A percentile compares a stretch with the other conserved stretches of the same genome.
Evolutionary conservation across 2,113 vertebrate genomes (phyloP).

Genomic region (Coptodon rendalli): DNA sequence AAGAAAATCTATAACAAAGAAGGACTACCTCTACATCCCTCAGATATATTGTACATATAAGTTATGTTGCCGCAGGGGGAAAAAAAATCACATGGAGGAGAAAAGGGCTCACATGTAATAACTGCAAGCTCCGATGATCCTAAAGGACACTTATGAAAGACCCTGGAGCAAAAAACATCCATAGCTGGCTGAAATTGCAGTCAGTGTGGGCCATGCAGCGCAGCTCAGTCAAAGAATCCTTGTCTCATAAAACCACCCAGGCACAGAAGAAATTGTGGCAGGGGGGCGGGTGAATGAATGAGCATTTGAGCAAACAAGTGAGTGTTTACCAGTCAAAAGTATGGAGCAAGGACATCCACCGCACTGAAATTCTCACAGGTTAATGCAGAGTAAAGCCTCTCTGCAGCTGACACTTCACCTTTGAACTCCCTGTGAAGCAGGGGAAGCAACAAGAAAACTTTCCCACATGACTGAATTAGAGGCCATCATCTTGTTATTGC

Average conservation of each 20-base stretch:
- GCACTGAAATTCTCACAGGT: not conserved
- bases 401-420: not conserved
- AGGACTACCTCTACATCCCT: not conserved
- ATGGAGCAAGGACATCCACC: not conserved
- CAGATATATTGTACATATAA: not conserved
- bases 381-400: not conserved
- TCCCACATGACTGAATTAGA: not conserved
- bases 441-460: not conserved
- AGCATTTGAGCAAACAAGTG: slow-evolving; percentile 32
- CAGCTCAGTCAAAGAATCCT: slow-evolving; percentile 56
- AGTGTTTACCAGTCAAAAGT: slow-evolving; percentile 22
- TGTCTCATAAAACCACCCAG: slow-evolving; percentile 60
- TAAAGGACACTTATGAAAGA: slow-evolving; percentile 11
- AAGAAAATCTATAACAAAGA: not conserved
- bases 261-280: slow-evolving; percentile 18
- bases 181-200: slow-evolving; percentile 38
- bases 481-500: not conserved
- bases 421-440: not conserved
- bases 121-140: not conserved
- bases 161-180: slow-evolving; percentile 11
- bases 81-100: not conserved
- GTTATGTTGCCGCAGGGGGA: not conserved
- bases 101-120: slow-evolving; percentile 10
- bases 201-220: slow-evolving; percentile 26
- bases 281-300: not conserved